These are phyloP conservation scores for Danio albolineatus DNA, from an alignment of 2,797 vertebrate genomes.

Conservation along the genomic window DNA sequence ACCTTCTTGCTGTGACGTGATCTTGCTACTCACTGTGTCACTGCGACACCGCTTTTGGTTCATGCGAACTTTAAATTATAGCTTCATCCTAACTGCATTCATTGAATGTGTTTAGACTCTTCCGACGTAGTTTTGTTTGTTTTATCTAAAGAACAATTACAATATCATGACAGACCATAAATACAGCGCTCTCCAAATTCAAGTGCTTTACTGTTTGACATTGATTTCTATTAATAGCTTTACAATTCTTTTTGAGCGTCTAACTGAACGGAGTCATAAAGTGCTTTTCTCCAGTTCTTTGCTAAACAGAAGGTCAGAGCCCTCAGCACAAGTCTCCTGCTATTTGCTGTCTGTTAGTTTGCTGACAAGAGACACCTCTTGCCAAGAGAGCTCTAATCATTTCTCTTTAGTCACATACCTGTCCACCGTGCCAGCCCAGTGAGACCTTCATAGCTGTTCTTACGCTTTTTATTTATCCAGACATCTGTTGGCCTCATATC, in stretches of 20 bases:
- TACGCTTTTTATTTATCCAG: slow-evolving; percentile 42
- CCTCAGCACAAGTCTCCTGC: slow-evolving; percentile 34
- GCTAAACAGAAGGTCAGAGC: slow-evolving; percentile 51
- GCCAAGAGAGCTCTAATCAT: slow-evolving; percentile 55
- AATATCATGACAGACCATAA: too few relatives aligned
- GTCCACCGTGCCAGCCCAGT: slow-evolving; percentile 41
- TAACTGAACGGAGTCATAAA: slow-evolving; percentile 34
- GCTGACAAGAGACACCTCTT: slow-evolving; percentile 49
- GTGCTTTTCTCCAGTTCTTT: slow-evolving; percentile 34
- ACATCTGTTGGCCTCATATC: slow-evolving; percentile 45
- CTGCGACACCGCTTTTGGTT: too few relatives aligned
- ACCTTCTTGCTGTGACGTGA: too few relatives aligned
- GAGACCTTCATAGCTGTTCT: slow-evolving; percentile 48
- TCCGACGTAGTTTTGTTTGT: too few relatives aligned
- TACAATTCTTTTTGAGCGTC: background rate
- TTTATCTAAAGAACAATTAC: too few relatives aligned
- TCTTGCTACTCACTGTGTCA: too few relatives aligned
- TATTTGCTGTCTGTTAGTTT: slow-evolving; percentile 55
- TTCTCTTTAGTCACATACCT: slow-evolving; percentile 60
- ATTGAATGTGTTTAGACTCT: too few relatives aligned
- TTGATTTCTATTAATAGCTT: background rate
- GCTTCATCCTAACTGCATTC: too few relatives aligned
- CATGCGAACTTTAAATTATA: too few relatives aligned
- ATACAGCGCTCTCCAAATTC: background rate
- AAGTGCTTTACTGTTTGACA: background rate